Conservation (phyloP, 2,113 vertebrate genomes). For the Nansenia antarctica region DNA sequence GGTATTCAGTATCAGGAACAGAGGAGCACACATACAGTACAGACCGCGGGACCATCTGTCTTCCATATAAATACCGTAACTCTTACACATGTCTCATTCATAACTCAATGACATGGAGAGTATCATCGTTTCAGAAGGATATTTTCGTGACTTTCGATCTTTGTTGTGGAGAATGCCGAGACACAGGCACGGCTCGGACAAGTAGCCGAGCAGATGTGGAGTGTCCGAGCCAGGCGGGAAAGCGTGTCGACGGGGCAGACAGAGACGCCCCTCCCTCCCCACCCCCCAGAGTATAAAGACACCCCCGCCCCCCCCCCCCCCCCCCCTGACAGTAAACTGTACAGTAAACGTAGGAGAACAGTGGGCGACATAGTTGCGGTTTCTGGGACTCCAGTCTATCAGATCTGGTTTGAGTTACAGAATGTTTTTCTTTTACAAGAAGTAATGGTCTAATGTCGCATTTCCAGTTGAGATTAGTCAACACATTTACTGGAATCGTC, state of each 20-base stretch:
- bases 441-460: slow-evolving; percentile 13
- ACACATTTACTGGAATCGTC: slow-evolving; percentile 54
- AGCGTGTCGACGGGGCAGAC: not conserved
- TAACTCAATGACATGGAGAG: not conserved
- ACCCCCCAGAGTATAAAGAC: too few relatives aligned
- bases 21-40: too few relatives aligned
- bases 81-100: not conserved
- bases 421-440: slow-evolving; percentile 1
- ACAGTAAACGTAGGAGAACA: not conserved
- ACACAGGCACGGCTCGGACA: too few relatives aligned
- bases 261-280: too few relatives aligned
- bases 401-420: slow-evolving; percentile 25
- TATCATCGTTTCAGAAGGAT: not conserved
- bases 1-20: too few relatives aligned
- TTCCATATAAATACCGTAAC: not conserved
- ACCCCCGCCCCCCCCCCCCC: too few relatives aligned
- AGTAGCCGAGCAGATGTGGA: too few relatives aligned
- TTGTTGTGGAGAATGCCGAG: too few relatives aligned
- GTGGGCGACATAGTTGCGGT: slow-evolving; percentile 34
- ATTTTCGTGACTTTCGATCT: not conserved
- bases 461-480: slow-evolving; percentile 52
- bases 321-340: too few relatives aligned
- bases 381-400: slow-evolving; percentile 35
- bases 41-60: not conserved
- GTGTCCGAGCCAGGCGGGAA: too few relatives aligned